A percentile compares a stretch with the other conserved stretches of the same genome.
phyloP scores from a whole-genome alignment of 2,113 vertebrate genomes.

The Lampris incognitus region DNA sequence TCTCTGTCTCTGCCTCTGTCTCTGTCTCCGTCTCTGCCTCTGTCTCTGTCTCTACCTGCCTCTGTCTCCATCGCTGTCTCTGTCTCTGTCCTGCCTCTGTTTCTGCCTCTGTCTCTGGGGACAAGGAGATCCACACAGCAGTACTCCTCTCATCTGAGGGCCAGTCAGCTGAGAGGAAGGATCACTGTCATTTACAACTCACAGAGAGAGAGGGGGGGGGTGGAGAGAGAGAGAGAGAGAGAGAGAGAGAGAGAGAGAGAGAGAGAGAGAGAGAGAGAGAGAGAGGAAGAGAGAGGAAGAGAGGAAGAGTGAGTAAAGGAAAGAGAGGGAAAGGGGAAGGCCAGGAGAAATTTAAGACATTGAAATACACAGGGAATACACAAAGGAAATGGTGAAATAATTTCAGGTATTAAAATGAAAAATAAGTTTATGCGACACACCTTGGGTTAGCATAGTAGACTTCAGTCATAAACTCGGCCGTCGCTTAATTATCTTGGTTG shows the following conservation, averaged over 20 bases:
- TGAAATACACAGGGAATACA: neutral
- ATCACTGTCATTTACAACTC: neutral
- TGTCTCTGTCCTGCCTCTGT: no score
- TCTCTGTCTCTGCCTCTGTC: no score
- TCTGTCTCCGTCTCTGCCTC: no score
- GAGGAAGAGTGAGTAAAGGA: neutral
- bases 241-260: neutral
- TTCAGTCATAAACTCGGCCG: slow-evolving; percentile 1
- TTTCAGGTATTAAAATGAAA: neutral
- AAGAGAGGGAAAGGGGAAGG: neutral
- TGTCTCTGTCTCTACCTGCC: no score
- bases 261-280: neutral
- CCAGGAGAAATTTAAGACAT: neutral
- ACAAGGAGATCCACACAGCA: no score
- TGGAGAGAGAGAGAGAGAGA: neutral
- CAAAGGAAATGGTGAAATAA: no score
- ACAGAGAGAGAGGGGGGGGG: neutral
- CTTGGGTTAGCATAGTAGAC: neutral
- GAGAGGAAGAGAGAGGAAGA: neutral
- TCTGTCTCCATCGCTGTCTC: no score
- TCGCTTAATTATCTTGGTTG: slow-evolving; percentile 24
- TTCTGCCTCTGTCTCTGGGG: neutral
- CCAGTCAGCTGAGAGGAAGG: no score
- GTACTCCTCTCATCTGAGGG: no score
- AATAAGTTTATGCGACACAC: neutral